Evolutionary conservation across 2,113 vertebrate genomes (phyloP), one percentile per base, ranked within the genome.

Genomic region (Leucosticte australis): DNA sequence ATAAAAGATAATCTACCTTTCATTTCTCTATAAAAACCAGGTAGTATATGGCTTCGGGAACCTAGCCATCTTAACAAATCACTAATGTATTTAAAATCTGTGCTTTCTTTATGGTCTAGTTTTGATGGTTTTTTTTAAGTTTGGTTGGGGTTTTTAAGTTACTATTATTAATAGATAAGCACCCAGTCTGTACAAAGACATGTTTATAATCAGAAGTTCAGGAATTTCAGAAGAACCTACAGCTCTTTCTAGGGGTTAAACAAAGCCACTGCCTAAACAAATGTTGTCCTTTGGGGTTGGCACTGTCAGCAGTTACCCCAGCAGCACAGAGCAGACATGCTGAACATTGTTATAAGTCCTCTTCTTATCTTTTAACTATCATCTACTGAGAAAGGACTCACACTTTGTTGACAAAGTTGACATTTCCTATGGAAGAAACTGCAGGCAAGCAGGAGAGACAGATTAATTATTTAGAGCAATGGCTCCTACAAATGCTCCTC

Each of bases 61-160:
- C 8, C 8, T 59, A 78, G 8, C 5, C n/a, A 75, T 15, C 26
- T 65, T 68, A 77, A 52, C 27, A 83, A 80, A 53, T 31, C 7
- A 46, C 7, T 16, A 4, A 3, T 68, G 6, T 30, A 57, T 67
- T 95, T 74, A 50, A 18, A 70, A 10, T 47, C 17, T 59, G 7
- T 39, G 5, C 4, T 31, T 57, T 77, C 6, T 56, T 83, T 82
- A 6, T 35, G 8, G 18, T 28, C 12, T 47, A 11, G 3, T 55
- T 62, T 42, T 46, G 8, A 23, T 27, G 6, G 0, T 0, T 12
- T 24, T 31, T 30, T 23, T 3, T 4, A 24, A 14, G 4, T 62
- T 76, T 49, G 3, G 2, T 23, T 42, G 16, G 9, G 1, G 26
- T 78, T 52, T 47, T 67, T 2, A 30, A 87, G 11, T 28, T 81